These are phyloP conservation scores for Equus przewalskii DNA, from an alignment of 2,113 vertebrate species.

Conservation along the genomic window DNA sequence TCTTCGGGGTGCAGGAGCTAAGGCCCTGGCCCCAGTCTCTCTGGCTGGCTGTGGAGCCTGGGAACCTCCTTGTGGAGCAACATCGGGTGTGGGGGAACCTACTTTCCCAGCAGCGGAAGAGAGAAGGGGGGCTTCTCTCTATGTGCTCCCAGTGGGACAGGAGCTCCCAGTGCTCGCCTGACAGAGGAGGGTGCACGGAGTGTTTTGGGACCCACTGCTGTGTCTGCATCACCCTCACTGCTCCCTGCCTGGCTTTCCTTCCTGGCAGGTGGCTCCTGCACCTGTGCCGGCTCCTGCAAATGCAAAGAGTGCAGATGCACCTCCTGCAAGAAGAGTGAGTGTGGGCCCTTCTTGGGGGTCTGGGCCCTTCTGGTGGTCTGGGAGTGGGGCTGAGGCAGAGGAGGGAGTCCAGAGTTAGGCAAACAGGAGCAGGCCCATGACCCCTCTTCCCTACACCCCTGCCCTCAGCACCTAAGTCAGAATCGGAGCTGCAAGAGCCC, in stretches of 20 bases:
- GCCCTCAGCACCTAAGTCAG: not conserved
- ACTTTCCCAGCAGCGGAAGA: not conserved
- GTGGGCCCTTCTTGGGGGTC: not conserved
- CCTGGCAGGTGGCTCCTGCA: conserved; percentile 86
- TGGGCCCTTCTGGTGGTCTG: not conserved
- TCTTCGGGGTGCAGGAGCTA: not conserved
- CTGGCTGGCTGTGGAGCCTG: not conserved
- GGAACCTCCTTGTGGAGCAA: not conserved
- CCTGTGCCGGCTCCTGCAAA: conserved; percentile 85
- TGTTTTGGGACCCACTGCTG: fast-evolving
- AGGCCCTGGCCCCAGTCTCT: not conserved
- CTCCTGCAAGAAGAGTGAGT: conserved; percentile 90
- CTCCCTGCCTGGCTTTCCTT: not conserved
- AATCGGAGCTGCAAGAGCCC: not conserved
- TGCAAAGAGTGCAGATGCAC: conserved; percentile 90
- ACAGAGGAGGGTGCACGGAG: not conserved
- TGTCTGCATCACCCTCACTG: fast-evolving
- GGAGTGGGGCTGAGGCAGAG: no score
- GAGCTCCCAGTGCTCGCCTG: fast-evolving
- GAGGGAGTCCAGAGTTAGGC: not conserved
- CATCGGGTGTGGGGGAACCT: not conserved
- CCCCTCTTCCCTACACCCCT: not conserved
- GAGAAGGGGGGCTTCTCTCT: not conserved
- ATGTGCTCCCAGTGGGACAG: fast-evolving
- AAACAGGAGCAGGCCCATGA: not conserved